Conservation (phyloP, 2,888 invertebrate genomes). For the Vanessa cardui region DNA sequence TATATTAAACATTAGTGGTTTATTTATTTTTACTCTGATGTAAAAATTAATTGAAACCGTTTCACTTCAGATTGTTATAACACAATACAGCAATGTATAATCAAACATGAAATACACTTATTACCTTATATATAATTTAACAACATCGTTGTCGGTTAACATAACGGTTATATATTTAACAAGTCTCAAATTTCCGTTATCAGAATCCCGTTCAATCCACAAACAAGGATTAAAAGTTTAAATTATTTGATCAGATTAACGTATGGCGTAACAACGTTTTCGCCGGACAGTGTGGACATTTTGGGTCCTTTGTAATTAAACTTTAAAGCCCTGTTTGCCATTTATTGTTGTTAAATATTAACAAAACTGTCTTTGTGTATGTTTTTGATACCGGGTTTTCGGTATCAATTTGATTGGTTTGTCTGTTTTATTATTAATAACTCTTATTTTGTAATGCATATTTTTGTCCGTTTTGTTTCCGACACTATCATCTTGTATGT, state of each 20-base stretch:
- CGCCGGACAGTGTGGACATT: slow-evolving; percentile 52
- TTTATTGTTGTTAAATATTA: slow-evolving; percentile 33
- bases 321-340: slow-evolving; percentile 57
- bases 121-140: too few species aligned
- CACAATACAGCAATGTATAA: too few species aligned
- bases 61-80: too few species aligned
- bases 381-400: slow-evolving; percentile 5
- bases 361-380: slow-evolving; percentile 15
- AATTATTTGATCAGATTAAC: slow-evolving; percentile 72
- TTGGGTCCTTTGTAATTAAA: slow-evolving; percentile 60
- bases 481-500: too few species aligned
- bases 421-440: not conserved
- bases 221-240: slow-evolving; percentile 70
- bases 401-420: not conserved
- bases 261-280: slow-evolving; percentile 57
- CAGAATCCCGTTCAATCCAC: slow-evolving; percentile 34
- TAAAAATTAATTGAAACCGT: too few species aligned
- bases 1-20: too few species aligned
- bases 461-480: too few species aligned
- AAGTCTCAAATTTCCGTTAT: slow-evolving; percentile 22
- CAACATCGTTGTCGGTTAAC: not conserved
- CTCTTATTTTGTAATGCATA: too few species aligned
- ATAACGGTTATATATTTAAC: slow-evolving; percentile 14
- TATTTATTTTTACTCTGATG: too few species aligned
- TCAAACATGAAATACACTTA: too few species aligned